A percentile compares a stretch with the other conserved stretches of the same genome.
Conservation (phyloP, 2,888 invertebrate genomes). For the Diloba caeruleocephala region DNA sequence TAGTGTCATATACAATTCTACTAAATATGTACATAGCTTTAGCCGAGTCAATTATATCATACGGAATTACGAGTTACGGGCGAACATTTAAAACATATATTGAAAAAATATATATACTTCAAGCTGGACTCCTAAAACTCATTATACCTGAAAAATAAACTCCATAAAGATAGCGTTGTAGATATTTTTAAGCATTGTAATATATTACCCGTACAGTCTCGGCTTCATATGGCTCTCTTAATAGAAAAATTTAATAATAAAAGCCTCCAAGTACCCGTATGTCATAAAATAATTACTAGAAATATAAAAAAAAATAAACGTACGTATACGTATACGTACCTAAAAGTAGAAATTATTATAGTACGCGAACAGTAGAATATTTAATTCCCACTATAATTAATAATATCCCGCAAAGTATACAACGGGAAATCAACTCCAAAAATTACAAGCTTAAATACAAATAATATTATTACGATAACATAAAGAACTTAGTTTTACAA, state of each 20-base stretch:
- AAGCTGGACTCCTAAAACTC: not conserved
- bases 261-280: not conserved
- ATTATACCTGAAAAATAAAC: slow-evolving; percentile 1
- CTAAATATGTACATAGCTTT: slow-evolving; percentile 2
- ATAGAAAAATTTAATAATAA: slow-evolving; percentile 1
- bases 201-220: not conserved
- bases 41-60: slow-evolving; percentile 3
- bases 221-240: not conserved
- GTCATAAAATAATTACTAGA: slow-evolving; percentile 3
- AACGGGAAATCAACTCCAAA: no score
- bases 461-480: no score
- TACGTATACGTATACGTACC: not conserved
- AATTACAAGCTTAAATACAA: no score
- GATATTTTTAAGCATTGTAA: not conserved
- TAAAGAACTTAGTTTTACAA: no score
- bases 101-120: not conserved
- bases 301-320: not conserved
- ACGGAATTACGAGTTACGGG: slow-evolving; percentile 2
- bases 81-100: slow-evolving; percentile 4
- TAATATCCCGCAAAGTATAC: no score
- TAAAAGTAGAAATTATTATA: no score
- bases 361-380: no score
- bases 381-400: no score
- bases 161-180: not conserved
- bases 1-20: not conserved